Conservation (phyloP, 2,797 vertebrate species). For the Muscicapa comitata region DNA sequence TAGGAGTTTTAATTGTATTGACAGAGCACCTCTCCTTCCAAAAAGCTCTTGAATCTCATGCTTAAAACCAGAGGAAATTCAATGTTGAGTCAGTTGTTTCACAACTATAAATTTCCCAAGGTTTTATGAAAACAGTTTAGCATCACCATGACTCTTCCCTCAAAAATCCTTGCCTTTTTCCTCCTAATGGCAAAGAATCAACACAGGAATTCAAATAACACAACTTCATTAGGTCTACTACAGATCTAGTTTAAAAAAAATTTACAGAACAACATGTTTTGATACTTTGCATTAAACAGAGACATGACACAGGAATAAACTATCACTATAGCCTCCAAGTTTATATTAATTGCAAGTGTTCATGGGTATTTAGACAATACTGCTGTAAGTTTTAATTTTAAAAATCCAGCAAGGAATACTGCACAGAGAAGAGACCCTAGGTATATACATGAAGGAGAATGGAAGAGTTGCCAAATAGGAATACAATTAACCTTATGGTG, state of each 20-base stretch:
- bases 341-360: neutral
- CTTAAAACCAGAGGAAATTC: neutral
- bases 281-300: neutral
- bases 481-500: neutral
- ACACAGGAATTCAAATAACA: neutral
- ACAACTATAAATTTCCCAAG: neutral
- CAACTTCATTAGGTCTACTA: neutral
- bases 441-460: neutral
- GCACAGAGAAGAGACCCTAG: neutral
- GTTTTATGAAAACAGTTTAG: neutral
- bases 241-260: neutral
- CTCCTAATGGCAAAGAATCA: neutral
- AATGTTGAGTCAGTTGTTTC: neutral
- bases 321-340: neutral
- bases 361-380: neutral
- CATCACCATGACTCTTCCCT: neutral
- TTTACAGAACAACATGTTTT: neutral
- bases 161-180: neutral
- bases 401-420: neutral
- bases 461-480: neutral
- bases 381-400: neutral
- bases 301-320: neutral
- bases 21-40: neutral
- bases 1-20: neutral
- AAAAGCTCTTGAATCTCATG: neutral